phyloP scores from a whole-genome alignment of 2,888 invertebrate genomes.

The Chelonus formosanus region DNA sequence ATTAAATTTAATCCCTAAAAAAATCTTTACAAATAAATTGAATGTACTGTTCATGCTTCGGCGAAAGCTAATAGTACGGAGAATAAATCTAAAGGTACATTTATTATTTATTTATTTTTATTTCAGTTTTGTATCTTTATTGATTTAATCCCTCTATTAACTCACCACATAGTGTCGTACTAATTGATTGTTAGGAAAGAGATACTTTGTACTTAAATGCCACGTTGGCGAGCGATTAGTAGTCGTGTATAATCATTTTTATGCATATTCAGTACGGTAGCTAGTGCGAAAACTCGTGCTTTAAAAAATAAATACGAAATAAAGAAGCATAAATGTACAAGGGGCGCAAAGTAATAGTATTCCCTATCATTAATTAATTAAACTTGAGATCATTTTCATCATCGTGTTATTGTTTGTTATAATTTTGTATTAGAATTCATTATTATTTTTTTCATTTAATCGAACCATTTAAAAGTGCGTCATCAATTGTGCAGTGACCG shows the following conservation, averaged over 20 bases:
- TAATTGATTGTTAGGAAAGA: slow-evolving; percentile 38
- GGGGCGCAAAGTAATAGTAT: slow-evolving; percentile 50
- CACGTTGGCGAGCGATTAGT: slow-evolving; percentile 49
- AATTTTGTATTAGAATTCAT: slow-evolving; percentile 20
- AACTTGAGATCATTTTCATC: slow-evolving; percentile 61
- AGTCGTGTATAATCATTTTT: slow-evolving; percentile 39
- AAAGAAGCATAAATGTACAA: slow-evolving; percentile 61
- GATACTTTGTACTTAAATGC: slow-evolving; percentile 60
- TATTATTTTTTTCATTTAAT: slow-evolving; percentile 23
- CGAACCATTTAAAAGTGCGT: slow-evolving; percentile 25
- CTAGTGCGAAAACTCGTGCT: slow-evolving; percentile 43
- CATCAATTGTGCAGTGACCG: slow-evolving; percentile 33
- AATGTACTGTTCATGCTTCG: too few species aligned
- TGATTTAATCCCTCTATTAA: slow-evolving; percentile 8
- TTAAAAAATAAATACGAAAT: slow-evolving; percentile 59
- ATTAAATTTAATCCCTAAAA: too few species aligned
- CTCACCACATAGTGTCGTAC: slow-evolving; percentile 30
- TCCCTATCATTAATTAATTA: slow-evolving; percentile 45
- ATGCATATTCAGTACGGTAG: slow-evolving; percentile 39
- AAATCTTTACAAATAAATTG: too few species aligned
- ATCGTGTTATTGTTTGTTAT: slow-evolving; percentile 35
- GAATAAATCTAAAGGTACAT: not conserved
- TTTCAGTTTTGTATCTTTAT: not conserved
- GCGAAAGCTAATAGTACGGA: not conserved
- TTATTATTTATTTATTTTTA: not conserved